phyloP scores from a whole-genome alignment of 2,113 vertebrate genomes.

The Meleagris gallopavo region DNA sequence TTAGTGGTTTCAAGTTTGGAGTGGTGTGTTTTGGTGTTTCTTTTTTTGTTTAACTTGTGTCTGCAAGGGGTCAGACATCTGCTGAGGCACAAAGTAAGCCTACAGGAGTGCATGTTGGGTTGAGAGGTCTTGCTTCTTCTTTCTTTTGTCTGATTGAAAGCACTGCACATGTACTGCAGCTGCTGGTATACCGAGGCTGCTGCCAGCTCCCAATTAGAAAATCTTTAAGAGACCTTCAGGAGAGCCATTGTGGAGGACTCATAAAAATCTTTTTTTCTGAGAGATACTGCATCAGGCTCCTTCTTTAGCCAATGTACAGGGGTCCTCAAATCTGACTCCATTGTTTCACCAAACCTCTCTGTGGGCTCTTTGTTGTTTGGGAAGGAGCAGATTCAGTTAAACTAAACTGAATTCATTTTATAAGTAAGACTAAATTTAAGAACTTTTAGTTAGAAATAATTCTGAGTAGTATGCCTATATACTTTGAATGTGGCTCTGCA shows the following conservation, averaged over 20 bases:
- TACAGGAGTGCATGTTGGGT: fast-evolving
- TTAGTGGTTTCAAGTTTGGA: background rate
- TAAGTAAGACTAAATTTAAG: background rate
- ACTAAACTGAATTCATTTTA: background rate
- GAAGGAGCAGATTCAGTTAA: background rate
- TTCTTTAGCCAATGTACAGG: background rate
- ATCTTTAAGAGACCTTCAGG: background rate
- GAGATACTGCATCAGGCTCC: background rate
- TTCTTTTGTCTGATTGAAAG: background rate
- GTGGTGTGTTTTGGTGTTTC: background rate
- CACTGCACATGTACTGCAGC: background rate
- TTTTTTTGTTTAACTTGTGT: background rate
- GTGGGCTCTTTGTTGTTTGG: background rate
- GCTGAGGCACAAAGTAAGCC: fast-evolving
- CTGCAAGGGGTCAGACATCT: background rate
- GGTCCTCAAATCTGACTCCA: background rate
- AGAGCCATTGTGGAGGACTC: background rate
- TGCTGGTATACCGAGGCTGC: background rate
- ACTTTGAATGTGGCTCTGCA: background rate
- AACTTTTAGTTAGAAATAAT: background rate
- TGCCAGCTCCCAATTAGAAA: background rate
- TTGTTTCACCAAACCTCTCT: background rate
- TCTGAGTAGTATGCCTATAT: background rate
- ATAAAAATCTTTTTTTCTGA: no score
- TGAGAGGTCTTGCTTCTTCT: background rate